phyloP scores from a whole-genome alignment of 53 echinoderm and acorn worm species.

The Echinometra lucunter region DNA sequence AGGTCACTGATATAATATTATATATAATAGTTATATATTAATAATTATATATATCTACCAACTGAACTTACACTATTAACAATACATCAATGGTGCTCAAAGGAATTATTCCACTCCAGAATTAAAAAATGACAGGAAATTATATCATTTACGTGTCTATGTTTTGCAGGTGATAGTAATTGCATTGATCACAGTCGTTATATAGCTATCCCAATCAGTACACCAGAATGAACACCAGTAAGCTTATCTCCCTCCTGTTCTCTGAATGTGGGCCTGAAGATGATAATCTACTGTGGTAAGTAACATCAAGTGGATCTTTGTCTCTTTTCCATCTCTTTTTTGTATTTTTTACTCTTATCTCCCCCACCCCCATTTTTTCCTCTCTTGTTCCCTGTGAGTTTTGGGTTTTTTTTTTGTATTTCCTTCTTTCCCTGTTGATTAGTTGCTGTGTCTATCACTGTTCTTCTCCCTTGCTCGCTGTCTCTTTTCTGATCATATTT shows the following conservation, averaged over 20 bases:
- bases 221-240: slow-evolving; percentile 89
- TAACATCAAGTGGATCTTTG: too few species aligned
- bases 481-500: neutral
- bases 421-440: neutral
- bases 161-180: slow-evolving; percentile 90
- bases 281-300: slow-evolving; percentile 88
- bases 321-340: too few species aligned
- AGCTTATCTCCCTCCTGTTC: slow-evolving; percentile 89
- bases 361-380: neutral
- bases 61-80: too few species aligned
- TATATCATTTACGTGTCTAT: too few species aligned
- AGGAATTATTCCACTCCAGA: too few species aligned
- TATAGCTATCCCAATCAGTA: slow-evolving; percentile 96
- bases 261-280: slow-evolving; percentile 98
- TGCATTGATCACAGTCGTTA: slow-evolving; percentile 83
- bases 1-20: too few species aligned
- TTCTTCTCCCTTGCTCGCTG: neutral
- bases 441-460: neutral
- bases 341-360: too few species aligned
- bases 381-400: neutral
- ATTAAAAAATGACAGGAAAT: too few species aligned
- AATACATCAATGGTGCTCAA: too few species aligned
- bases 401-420: neutral
- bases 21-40: too few species aligned
- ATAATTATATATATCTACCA: too few species aligned